Conservation (phyloP, 1,140 invertebrate genomes). For the Galleria mellonella region DNA sequence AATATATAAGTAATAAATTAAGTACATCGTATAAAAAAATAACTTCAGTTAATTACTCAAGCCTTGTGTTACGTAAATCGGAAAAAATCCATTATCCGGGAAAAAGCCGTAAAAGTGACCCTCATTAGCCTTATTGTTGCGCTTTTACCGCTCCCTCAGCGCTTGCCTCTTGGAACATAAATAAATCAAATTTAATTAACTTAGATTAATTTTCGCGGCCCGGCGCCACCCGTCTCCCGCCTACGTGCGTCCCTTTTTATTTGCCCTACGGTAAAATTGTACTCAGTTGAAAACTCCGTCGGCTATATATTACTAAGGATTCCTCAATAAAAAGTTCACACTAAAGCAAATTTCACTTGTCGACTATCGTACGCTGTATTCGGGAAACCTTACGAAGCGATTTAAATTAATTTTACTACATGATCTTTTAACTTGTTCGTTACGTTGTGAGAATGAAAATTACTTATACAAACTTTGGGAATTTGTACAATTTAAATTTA, state of each 20-base stretch:
- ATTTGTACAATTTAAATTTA: too few species aligned
- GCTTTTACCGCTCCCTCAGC: conserved; percentile 51
- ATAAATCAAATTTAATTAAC: conserved; percentile 64
- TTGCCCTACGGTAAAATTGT: conserved; percentile 47
- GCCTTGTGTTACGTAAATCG: conserved; percentile 27
- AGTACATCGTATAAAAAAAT: conserved; percentile 22
- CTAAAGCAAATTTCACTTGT: conserved; percentile 37
- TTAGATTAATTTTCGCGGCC: conserved; percentile 66
- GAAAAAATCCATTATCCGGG: conserved; percentile 51
- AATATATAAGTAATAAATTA: conserved; percentile 15
- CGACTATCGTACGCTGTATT: too few species aligned
- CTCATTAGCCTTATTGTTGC: conserved; percentile 62
- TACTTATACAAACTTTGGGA: too few species aligned
- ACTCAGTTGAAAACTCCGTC: conserved; percentile 34
- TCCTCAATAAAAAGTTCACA: conserved; percentile 71
- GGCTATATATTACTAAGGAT: conserved; percentile 44
- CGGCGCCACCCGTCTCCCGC: conserved; percentile 33
- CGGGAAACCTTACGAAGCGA: too few species aligned
- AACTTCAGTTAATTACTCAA: conserved; percentile 22
- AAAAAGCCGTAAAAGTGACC: conserved; percentile 59
- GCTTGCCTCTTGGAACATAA: conserved; percentile 41
- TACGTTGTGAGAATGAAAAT: too few species aligned
- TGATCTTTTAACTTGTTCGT: too few species aligned
- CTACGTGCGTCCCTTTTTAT: conserved; percentile 51
- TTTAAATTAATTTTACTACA: too few species aligned